phyloP scores from a whole-genome alignment of 2,113 vertebrate species.

The Hypanus sabinus region DNA sequence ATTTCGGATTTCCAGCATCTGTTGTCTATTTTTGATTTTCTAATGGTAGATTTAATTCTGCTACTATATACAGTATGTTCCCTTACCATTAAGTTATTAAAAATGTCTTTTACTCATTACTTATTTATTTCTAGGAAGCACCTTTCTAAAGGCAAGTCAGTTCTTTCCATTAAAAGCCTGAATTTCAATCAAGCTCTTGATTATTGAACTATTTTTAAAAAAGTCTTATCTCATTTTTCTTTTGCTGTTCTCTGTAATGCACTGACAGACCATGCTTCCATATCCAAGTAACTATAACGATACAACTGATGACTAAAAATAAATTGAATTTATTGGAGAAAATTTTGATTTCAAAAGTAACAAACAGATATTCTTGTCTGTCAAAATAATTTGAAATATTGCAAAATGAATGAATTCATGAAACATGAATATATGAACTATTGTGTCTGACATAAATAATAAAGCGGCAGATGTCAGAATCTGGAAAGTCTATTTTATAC shows the following conservation, averaged over 20 bases:
- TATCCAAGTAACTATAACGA: neutral
- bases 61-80: too few relatives aligned
- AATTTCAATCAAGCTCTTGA: too few relatives aligned
- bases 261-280: neutral
- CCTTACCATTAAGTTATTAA: too few relatives aligned
- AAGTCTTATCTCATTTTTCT: neutral
- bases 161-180: too few relatives aligned
- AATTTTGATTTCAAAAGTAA: neutral
- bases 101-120: too few relatives aligned
- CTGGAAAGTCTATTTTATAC: neutral
- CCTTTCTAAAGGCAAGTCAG: too few relatives aligned
- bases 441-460: slow-evolving; percentile 18
- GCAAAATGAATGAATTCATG: neutral
- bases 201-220: neutral
- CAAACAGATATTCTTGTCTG: slow-evolving; percentile 9
- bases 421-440: slow-evolving; percentile 2
- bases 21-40: too few relatives aligned
- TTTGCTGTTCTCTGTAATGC: neutral
- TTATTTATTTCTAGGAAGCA: too few relatives aligned
- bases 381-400: neutral
- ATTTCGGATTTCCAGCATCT: too few relatives aligned
- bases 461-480: neutral
- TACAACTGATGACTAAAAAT: neutral
- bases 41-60: too few relatives aligned
- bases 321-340: neutral